Conservation (phyloP, 2,113 vertebrate species). For the Columba janthina region DNA sequence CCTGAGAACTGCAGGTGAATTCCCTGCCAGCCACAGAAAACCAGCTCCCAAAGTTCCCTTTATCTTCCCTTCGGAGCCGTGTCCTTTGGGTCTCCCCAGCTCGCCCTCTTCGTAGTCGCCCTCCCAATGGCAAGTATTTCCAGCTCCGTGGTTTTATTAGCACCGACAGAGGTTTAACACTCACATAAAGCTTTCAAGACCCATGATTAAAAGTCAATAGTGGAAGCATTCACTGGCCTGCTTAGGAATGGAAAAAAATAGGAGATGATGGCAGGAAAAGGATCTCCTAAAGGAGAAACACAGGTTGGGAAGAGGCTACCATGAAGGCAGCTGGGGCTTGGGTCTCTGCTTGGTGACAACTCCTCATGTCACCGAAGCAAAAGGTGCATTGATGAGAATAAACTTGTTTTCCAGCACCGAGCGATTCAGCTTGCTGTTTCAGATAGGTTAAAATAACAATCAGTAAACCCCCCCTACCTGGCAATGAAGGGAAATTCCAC, state of each 20-base stretch:
- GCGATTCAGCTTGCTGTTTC: not conserved
- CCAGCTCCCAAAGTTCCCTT: not conserved
- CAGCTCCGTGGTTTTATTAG: not conserved
- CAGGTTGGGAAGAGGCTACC: too few relatives aligned
- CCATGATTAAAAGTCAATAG: not conserved
- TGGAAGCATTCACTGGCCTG: not conserved
- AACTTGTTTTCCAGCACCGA: rapidly evolving
- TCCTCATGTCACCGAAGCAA: not conserved
- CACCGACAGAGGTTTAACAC: not conserved
- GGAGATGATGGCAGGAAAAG: not conserved
- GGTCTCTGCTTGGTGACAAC: rapidly evolving
- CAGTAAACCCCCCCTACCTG: not conserved
- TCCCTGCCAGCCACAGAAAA: not conserved
- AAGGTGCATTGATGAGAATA: not conserved
- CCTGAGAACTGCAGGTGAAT: not conserved
- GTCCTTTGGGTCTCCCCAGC: not conserved
- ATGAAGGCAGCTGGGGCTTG: not conserved
- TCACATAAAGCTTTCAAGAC: not conserved
- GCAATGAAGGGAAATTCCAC: not conserved
- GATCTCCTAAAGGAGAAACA: not conserved
- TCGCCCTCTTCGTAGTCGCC: not conserved
- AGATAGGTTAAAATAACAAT: not conserved
- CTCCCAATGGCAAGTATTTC: not conserved
- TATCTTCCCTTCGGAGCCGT: not conserved
- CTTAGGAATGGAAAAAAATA: not conserved